A percentile compares a stretch with the other conserved stretches of the same genome.
These are phyloP conservation scores for Pungitius pungitius DNA, from an alignment of 2,113 vertebrate species.

Conservation along the genomic window DNA sequence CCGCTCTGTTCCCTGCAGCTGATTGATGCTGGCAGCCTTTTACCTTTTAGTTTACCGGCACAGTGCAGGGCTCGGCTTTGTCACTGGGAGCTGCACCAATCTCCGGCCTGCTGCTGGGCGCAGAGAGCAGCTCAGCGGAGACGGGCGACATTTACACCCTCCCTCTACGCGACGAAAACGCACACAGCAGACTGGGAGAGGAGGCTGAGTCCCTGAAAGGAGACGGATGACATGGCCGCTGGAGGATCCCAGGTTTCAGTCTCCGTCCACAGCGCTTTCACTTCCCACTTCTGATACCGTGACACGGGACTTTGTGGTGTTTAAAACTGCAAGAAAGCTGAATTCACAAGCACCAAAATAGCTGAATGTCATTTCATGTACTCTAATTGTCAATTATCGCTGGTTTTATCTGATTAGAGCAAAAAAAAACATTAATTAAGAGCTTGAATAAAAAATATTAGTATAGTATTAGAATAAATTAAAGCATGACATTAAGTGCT, in stretches of 20 bases:
- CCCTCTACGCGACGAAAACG: constrained; percentile 4
- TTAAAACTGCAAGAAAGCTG: neutral
- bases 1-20: constrained; percentile 72
- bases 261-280: constrained; percentile 14
- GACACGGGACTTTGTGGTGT: neutral
- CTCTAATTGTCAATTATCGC: neutral
- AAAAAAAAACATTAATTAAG: neutral
- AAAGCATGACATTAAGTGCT: neutral
- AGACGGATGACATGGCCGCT: constrained; percentile 15
- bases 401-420: neutral
- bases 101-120: constrained; percentile 72
- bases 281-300: neutral
- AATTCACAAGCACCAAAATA: neutral
- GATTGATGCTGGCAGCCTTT: constrained; percentile 76
- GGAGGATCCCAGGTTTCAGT: constrained; percentile 25
- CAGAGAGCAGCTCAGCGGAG: constrained; percentile 60
- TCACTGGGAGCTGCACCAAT: constrained; percentile 67
- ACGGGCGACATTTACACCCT: constrained; percentile 62
- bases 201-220: constrained; percentile 14
- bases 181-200: constrained; percentile 21
- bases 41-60: constrained; percentile 61
- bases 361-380: neutral
- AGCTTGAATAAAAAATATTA: neutral
- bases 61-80: constrained; percentile 62
- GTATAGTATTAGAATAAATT: neutral